Evolutionary conservation across 2,888 invertebrate genomes (phyloP), one percentile per base, ranked within the genome.

Genomic region (Drosophila vallismaia): DNA sequence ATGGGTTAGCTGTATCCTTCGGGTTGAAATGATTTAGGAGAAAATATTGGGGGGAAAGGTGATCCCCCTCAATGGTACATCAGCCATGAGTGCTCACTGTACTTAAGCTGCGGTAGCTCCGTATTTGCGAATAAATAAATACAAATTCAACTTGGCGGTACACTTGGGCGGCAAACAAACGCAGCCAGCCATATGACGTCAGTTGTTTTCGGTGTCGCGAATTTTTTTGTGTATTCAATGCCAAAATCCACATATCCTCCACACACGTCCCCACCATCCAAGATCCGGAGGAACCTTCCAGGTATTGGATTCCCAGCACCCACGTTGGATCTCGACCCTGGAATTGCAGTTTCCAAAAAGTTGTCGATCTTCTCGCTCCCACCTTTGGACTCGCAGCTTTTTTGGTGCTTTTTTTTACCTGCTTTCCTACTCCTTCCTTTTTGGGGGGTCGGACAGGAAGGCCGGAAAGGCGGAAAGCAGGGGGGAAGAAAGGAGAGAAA

Each of bases 161-260:
- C 49, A 60, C 49, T 62, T 59, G 49, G 59, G 31, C 59, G 62
- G 62, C 49, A 49, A 68, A 51, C 70, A 69, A 53, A 60, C 69
- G 70, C 59, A 60, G 38, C 57, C 57, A 62, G 40, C 58, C 26
- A 48, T 44, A 58, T 70, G 69, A 70, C 69, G 69, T 70, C 69
- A 70, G 70, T 69, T 29, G 44, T 49, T 64, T 62, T 52, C 12
- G 52, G 45, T 52, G 51, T 50, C 40, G 70, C 76, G 71, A 78
- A 79, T 77, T 78, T 67, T 77, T 78, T 67, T 77, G 76, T 71
- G 64, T 75, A 75, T 81, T 80, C 84, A 80, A 78, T 83, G 79
- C 74, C 79, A 75, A 80, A 70, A 69, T 50, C 58, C 12, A n/a
- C 36, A 36, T 12, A n/a, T 12, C 9, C 8, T 31, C 31, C 31